Conservation (phyloP, 2,888 invertebrate species). For the Axea sp. region DNA sequence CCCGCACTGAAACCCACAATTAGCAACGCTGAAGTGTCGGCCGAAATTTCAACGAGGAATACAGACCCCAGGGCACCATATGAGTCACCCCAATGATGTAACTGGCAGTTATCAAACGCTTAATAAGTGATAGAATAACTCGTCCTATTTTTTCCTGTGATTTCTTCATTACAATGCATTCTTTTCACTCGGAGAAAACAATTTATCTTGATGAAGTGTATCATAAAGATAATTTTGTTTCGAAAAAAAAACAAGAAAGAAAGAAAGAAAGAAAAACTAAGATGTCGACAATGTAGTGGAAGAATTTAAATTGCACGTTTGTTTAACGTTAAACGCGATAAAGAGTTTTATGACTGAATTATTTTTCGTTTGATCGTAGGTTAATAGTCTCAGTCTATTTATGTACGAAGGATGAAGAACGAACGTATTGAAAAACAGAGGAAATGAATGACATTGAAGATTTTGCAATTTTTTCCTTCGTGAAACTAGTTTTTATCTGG, state of each 20-base stretch:
- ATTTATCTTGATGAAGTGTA: constrained; percentile 32
- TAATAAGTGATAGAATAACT: constrained; percentile 25
- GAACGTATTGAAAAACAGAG: too few species aligned
- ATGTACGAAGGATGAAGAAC: too few species aligned
- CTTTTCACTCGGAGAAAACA: constrained; percentile 25
- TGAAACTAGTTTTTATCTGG: too few species aligned
- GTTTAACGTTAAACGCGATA: constrained; percentile 10
- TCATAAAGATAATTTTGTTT: constrained; percentile 28
- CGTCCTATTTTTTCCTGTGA: constrained; percentile 7
- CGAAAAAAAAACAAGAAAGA: too few species aligned
- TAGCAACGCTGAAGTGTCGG: constrained; percentile 41
- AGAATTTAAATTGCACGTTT: constrained; percentile 33
- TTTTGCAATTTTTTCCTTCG: too few species aligned
- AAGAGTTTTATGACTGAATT: constrained; percentile 21
- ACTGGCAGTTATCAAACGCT: constrained; percentile 45
- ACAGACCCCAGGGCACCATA: constrained; percentile 14
- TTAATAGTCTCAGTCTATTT: too few species aligned
- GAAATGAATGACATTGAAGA: too few species aligned
- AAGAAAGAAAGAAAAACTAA: too few species aligned
- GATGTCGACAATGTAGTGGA: neutral
- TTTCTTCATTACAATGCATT: constrained; percentile 21
- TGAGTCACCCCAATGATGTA: constrained; percentile 35
- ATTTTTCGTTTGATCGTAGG: constrained; percentile 15
- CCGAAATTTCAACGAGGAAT: constrained; percentile 23
- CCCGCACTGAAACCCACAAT: constrained; percentile 43